Evolutionary conservation across 2,113 vertebrate species (phyloP), one percentile per base, ranked within the genome.

Genomic region (Podarcis cretensis): DNA sequence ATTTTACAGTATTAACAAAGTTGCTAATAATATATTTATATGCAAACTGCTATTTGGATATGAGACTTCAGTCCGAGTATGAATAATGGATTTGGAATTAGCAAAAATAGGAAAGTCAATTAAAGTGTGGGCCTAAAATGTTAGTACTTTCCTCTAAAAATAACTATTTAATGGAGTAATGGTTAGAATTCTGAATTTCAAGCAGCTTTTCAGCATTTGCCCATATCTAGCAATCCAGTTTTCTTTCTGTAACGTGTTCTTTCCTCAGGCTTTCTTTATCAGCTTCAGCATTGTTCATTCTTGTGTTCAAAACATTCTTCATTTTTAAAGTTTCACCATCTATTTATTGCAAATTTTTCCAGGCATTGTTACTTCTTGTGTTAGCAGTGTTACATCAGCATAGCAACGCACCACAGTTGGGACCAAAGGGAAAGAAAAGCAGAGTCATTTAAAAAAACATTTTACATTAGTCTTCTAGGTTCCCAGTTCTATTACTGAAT

Each of bases 301-400:
- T 23, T 13, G 18, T 35, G 68, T 35, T 89, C 48, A 69, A 65
- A 57, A 76, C 84, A 23, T 54, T 69, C 89, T 91, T 54, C 48
- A 54, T 54, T 54, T 54, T 54, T 54, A 66, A 81, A 74, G 48
- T 78, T 63, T 90, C 90, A 84, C 4, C 32, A n/a, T 81, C 82
- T 80, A 43, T 89, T 85, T 57, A 20, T 69, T 10, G 43, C 88
- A n/a, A 16, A 40, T 90, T 90, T 32, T 37, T 16, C 75, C 66
- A 84, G n/a, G 40, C 90, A 87, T 81, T 89, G 82, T 75, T 87
- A 30, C 2, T 74, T 66, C 81, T 87, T 90, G 32, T 90, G 81
- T 81, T 63, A 48, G 84, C 90, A 79, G 18, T 87, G 63, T 80
- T 90, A 88, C 48, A 90, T 84, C 54, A 92, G 83, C 89, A 80